Evolutionary conservation across 2,113 vertebrate species (phyloP), one percentile per base, ranked within the genome.

Genomic region (Chroicocephalus ridibundus): DNA sequence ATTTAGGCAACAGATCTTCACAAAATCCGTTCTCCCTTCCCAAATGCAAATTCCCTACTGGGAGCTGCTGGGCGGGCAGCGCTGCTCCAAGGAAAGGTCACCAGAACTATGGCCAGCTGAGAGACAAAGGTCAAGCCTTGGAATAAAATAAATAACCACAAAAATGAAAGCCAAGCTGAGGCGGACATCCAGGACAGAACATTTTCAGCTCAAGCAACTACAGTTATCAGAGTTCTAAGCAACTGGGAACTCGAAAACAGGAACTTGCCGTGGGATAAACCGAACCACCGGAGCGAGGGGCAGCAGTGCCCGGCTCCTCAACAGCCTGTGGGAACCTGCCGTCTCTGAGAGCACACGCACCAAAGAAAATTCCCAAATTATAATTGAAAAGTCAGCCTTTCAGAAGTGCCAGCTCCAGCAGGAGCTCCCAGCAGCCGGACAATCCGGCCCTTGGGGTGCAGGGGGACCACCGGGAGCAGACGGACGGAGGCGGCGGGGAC

Each of bases 81-180:
- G 34, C 47, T 78, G 76, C 44, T 65, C 76, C 87, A 44, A 29
- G 90, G 26, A 51, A 55, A 82, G 74, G 34, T 46, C 69, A 70
- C n/a, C 65, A 62, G 32, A 57, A 25, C 36, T 8, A 2, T 0
- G 0, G 40, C 10, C 18, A 18, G 7, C n/a, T 3, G 32, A 18
- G 54, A 36, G 57, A 4, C 76, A 42, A 25, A 36, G 51, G 36
- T 40, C 60, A 54, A 13, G 12, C 38, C 42, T 10, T 12, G 46
- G 57, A 26, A 31, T 19, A 16, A 19, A 36, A 49, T 7, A 62
- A 61, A 36, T 0, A 32, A n/a, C 34, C 0, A 9, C 14, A 40
- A 86, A 34, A 38, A 51, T 0, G 15, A 44, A n/a, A 93, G 74
- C 51, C 57, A 49, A 54, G 70, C 38, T 5, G 57, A 62, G 75